Conservation (phyloP, 2,888 invertebrate genomes). For the Ariolimax columbianus region DNA sequence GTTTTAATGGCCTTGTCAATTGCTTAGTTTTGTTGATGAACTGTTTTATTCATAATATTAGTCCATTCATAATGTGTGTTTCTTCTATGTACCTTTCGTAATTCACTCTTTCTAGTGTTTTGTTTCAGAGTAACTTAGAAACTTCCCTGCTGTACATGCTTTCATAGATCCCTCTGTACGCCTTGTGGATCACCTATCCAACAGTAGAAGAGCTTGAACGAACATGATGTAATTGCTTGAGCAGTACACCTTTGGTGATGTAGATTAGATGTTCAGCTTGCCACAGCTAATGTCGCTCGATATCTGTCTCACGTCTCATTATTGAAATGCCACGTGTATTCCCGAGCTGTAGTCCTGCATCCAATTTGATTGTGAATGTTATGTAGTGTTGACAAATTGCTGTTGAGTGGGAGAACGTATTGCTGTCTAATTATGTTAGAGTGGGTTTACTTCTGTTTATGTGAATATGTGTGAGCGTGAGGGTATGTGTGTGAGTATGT, state of each 20-base stretch:
- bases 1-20: no score
- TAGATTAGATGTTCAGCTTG: not conserved
- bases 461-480: no score
- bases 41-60: no score
- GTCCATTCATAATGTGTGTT: not conserved
- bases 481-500: no score
- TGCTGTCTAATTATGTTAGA: no score
- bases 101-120: not conserved
- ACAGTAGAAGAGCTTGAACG: slow-evolving; percentile 14
- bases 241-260: not conserved
- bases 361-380: no score
- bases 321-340: not conserved
- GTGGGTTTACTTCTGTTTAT: no score
- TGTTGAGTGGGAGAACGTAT: no score
- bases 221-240: not conserved
- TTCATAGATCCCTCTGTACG: not conserved
- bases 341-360: no score
- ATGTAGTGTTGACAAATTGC: no score
- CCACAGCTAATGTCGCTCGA: no score
- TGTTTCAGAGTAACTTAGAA: not conserved
- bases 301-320: not conserved
- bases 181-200: not conserved
- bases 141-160: not conserved
- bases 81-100: not conserved
- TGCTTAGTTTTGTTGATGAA: no score